Evolutionary conservation across 2,888 invertebrate species (phyloP), one percentile per base, ranked within the genome.

Genomic region (Tachystola acroxantha): DNA sequence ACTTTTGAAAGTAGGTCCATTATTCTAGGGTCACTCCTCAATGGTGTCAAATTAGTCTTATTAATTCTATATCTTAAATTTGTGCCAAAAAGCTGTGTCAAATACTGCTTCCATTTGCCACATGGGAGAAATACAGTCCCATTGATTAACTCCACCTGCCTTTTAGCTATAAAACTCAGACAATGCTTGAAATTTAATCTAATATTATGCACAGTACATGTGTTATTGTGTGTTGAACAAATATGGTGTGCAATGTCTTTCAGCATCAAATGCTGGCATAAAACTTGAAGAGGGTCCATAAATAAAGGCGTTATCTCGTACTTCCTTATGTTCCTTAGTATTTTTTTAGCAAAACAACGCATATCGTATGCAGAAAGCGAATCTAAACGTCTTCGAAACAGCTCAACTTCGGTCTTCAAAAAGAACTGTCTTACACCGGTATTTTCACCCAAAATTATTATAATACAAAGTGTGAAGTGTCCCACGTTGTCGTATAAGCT

Each of bases 401-500:
- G 45, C 19, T 65, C 63, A 4, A 57, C 45, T 70, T 88, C 88
- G 3, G 72, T 52, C 33, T 66, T 72, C 2, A 76, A 34, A 43
- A 88, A 64, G 38, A 73, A 73, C 24, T 65, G 56, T 6, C 54
- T 54, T 43, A 88, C 72, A 5, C 63, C 67, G 9, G 38, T 48
- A 45, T 71, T 73, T 36, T 63, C 60, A 25, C 65, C 53, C 32
- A 82, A 47, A 40, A 69, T 70, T 4, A 73, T 58, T 12, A 74
- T 54, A 45, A 86, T 71, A 63, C 89, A 87, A 10, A 90, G 57
- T 50, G 78, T 75, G 53, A 88, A 91, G 61, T 91, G 91, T 24
- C 91, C 90, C 29, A 89, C 78, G 43, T 87, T 88, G 50, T 91
- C 91, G 45, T 88, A 84, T 7, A 81, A 48, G 40, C 90, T 89